A percentile compares a stretch with the other conserved stretches of the same genome.
Evolutionary conservation across 1,140 invertebrate genomes (phyloP).

Genomic region (Tenebrio molitor): DNA sequence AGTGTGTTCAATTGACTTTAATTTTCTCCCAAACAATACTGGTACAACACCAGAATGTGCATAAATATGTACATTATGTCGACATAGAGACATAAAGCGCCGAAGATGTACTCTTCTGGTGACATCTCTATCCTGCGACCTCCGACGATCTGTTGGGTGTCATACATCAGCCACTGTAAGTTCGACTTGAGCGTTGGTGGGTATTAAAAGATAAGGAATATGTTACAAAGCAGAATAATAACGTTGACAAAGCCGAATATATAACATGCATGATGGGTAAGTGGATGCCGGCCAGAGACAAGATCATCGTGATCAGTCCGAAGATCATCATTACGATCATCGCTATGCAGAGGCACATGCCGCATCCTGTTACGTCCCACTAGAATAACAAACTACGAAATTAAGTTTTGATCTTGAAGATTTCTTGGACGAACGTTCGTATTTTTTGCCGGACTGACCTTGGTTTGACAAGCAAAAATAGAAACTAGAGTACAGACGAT

Average conservation of each 20-base stretch:
- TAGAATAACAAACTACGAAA: conserved; percentile 33
- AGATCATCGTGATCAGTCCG: conserved; percentile 50
- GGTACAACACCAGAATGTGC: not conserved
- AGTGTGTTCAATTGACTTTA: too few relatives aligned
- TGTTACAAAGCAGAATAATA: conserved; percentile 36
- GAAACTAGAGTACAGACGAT: conserved; percentile 50
- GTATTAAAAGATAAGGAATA: conserved; percentile 25
- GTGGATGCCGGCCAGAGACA: conserved; percentile 34
- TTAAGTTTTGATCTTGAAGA: not conserved
- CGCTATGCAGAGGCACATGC: conserved; percentile 50
- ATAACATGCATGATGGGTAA: conserved; percentile 46
- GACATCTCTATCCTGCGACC: conserved; percentile 56
- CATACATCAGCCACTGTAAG: conserved; percentile 56
- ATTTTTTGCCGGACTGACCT: too few relatives aligned
- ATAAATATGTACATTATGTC: conserved; percentile 61
- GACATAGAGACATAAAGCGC: conserved; percentile 56
- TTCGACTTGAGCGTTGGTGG: too few relatives aligned
- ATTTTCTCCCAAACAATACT: not conserved
- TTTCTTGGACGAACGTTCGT: too few relatives aligned
- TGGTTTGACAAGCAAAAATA: conserved; percentile 54
- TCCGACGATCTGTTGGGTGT: conserved; percentile 59
- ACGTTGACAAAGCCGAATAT: conserved; percentile 26
- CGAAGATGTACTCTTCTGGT: conserved; percentile 61
- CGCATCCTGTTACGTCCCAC: conserved; percentile 58
- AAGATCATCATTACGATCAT: conserved; percentile 50